These are phyloP conservation scores for Lophura nycthemera DNA, from an alignment of 2,113 vertebrate genomes.

Conservation along the genomic window DNA sequence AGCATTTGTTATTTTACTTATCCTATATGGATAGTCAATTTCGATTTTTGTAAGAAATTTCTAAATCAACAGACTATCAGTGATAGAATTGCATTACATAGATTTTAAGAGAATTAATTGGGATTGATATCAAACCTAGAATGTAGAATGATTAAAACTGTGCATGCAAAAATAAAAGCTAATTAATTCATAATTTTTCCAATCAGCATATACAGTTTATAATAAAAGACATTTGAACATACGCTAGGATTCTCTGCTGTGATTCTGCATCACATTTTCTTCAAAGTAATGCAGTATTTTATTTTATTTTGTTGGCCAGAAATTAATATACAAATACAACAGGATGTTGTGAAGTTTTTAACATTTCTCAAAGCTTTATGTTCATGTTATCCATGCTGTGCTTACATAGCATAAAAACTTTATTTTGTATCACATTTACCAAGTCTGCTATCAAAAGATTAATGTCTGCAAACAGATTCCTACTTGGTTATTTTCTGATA, in stretches of 20 bases:
- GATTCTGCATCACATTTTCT: not conserved
- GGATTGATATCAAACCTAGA: not conserved
- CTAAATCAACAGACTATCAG: not conserved
- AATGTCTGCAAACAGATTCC: not conserved
- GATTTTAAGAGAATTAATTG: not conserved
- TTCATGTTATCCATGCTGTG: not conserved
- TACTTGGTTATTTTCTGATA: not conserved
- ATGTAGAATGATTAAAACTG: not conserved
- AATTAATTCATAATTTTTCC: not conserved
- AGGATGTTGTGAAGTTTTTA: not conserved
- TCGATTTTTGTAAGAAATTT: not conserved
- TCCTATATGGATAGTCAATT: not conserved
- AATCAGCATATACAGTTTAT: not conserved
- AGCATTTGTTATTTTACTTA: accelerated
- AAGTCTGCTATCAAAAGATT: not conserved
- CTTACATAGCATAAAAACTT: not conserved
- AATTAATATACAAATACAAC: not conserved
- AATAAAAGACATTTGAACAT: not conserved
- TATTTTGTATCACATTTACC: not conserved
- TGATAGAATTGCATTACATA: not conserved
- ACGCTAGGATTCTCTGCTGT: not conserved
- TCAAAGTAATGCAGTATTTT: not conserved
- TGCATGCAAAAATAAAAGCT: not conserved
- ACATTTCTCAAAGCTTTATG: not conserved
- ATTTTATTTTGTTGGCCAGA: not conserved